Evolutionary conservation across 2,888 invertebrate genomes (phyloP), one percentile per base, ranked within the genome.

Genomic region (Sisyra nigra): DNA sequence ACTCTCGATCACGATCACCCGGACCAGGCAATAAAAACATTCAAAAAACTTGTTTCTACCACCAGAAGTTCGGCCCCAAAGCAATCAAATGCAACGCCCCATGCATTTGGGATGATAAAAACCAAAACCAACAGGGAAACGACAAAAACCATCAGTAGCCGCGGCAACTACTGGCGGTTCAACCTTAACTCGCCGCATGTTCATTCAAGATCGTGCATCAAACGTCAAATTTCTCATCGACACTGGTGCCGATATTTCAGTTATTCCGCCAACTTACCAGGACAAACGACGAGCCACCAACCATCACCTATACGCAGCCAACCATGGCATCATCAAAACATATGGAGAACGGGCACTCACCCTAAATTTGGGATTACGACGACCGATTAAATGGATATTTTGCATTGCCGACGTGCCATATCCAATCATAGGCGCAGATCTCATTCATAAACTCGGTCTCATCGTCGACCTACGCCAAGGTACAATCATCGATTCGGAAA

Each of bases 391-490:
- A 7, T 50, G 50, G 49, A 13, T 11, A 13, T 49, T 48, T 19
- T 38, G 31, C 24, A 32, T 48, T 5, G 49, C 49, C 7, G 45
- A 46, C 11, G 46, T 48, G 1, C 42, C 43, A 5, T 8, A 15
- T 3, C 35, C 45, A 2, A 48, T 49, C 8, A 41, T 49, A 1
- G 48, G 48, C 3, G 48, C 45, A 1, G 47, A 50, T 45, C 47
- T 50, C 13, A 18, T 50, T 8, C 19, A 19, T 0, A 38, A 46
- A 11, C 14, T 13, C 3, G 2, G 14, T 3, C 14, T 36, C 3
- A 3, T 36, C 2, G 36, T 36, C 2, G 36, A 36, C 14, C 9
- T 36, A n/a, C n/a, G 14, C 9, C 2, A n/a, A 11, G 11, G 4
- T 2, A 3, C 9, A 32, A 39, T 48, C 9, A 6, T 42, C 4